phyloP scores from a whole-genome alignment of 2,113 vertebrate species.

The Nycticebus coucang region DNA sequence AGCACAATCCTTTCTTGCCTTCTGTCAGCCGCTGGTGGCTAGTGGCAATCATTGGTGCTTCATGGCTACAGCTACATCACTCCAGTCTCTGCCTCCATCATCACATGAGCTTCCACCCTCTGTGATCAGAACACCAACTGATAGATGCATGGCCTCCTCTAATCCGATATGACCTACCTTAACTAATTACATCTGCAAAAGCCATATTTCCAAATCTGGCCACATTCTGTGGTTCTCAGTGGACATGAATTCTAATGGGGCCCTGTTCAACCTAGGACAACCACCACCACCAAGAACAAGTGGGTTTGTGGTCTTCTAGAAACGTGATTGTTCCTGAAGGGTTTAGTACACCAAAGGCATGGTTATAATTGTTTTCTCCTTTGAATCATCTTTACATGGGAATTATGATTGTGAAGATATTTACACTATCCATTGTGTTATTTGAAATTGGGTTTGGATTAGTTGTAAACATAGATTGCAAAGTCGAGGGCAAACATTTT shows the following conservation, averaged over 20 bases:
- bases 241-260: background rate
- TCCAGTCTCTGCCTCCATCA: background rate
- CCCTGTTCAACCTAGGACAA: background rate
- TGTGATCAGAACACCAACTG: background rate
- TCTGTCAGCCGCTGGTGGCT: background rate
- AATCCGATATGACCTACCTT: background rate
- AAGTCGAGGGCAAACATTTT: background rate
- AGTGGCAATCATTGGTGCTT: background rate
- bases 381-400: background rate
- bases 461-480: background rate
- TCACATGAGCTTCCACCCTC: background rate
- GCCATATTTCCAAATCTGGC: background rate
- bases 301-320: background rate
- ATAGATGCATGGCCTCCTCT: background rate
- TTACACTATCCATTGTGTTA: background rate
- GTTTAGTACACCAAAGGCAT: background rate
- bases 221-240: background rate
- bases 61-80: background rate
- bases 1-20: background rate
- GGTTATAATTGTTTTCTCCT: background rate
- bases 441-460: background rate
- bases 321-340: background rate
- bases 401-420: background rate
- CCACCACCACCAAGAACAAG: background rate
- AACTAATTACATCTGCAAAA: background rate